Evolutionary conservation across 2,797 vertebrate species (phyloP), one percentile per base, ranked within the genome.

Genomic region (Gallinago nigripennis): DNA sequence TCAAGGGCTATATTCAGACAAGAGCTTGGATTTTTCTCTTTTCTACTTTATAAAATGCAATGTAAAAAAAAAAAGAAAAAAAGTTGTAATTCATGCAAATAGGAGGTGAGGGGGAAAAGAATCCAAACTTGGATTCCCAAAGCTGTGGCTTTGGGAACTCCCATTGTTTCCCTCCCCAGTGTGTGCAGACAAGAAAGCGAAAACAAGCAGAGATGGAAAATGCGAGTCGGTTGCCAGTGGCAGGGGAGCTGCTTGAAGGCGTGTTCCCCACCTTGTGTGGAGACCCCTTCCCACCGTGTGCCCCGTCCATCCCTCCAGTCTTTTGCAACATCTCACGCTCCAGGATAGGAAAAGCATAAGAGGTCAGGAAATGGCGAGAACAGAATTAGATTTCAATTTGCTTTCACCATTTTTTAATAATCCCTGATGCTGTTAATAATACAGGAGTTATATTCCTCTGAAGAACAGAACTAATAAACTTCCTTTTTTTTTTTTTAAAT

Each of bases 381-480:
- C n/a, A 70, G 78, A 71, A 89, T 82, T 53, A 3, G 37, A 17
- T 87, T 95, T 93, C 81, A 25, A 92, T 81, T 89, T 94, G 68
- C n/a, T 93, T 92, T 96, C 35, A 33, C 30, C 16, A 1, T 20
- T 11, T 86, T 86, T 93, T 89, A 91, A 71, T 54, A 83, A 89
- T 46, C 82, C 57, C 71, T 6, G 1, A 12, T 81, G 69, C 76
- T 69, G 9, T 91, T 83, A 92, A 54, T 80, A 71, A 90, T 14
- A 17, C 27, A n/a, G 21, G 70, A 73, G 35, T 92, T 87, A 24
- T 12, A 11, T 60, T 66, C 33, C 89, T 89, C 31, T 17, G 41
- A 93, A 92, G 84, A 71, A 25, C 11, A 80, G 83, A 71, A 17
- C 25, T 31, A 71, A 70, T 87, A 81, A 80, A 75, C 8, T 53